phyloP scores from a whole-genome alignment of 2,797 vertebrate species.

The Premnoplex brunnescens region DNA sequence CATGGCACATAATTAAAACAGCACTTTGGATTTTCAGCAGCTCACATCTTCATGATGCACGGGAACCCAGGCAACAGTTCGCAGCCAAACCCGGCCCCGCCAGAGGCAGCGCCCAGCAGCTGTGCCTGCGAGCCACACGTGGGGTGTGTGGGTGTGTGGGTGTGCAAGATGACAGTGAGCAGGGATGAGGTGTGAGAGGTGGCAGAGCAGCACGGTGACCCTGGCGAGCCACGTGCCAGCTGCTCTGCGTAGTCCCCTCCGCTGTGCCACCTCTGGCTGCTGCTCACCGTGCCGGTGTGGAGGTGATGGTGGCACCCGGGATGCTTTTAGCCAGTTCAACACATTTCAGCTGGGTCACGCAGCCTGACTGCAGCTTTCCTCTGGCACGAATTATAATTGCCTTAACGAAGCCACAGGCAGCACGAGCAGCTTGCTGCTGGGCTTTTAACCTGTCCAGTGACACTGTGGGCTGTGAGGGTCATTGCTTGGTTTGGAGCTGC shows the following conservation, averaged over 20 bases:
- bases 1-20: constrained; percentile 7
- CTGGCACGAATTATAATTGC: accelerated
- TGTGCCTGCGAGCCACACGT: background rate
- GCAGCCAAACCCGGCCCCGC: background rate
- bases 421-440: accelerated
- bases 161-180: accelerated
- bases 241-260: accelerated
- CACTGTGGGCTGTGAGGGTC: accelerated
- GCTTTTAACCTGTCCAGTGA: background rate
- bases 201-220: background rate
- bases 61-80: background rate
- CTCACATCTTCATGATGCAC: background rate
- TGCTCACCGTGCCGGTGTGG: accelerated
- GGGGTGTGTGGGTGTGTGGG: accelerated
- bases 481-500: accelerated
- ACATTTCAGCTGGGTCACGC: accelerated
- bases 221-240: accelerated
- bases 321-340: background rate
- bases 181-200: accelerated
- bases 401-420: background rate
- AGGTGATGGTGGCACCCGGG: accelerated
- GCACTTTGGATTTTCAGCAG: constrained; percentile 24
- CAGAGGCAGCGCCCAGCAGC: background rate
- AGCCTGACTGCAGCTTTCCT: background rate
- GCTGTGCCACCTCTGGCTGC: accelerated